phyloP scores from a whole-genome alignment of 2,113 vertebrate species.

The Halichoerus grypus region DNA sequence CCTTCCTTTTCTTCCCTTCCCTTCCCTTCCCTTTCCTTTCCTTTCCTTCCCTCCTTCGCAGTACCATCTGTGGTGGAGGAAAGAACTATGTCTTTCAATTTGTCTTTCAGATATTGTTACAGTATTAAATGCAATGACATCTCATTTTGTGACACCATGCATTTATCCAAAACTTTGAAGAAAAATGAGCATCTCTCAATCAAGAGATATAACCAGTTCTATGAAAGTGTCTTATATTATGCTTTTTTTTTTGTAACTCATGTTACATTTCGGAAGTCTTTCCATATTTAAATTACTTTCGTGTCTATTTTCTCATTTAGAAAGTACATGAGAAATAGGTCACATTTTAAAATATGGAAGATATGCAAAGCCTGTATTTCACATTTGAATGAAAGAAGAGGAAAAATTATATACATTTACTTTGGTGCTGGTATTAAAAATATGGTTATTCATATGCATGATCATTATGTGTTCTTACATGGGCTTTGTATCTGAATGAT shows the following conservation, averaged over 20 bases:
- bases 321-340: background rate
- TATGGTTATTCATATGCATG: background rate
- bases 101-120: background rate
- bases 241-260: background rate
- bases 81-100: background rate
- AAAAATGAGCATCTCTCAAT: background rate
- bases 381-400: background rate
- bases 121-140: background rate
- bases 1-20: background rate
- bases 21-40: too few species aligned
- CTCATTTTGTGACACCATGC: background rate
- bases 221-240: background rate
- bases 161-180: background rate
- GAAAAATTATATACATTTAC: background rate
- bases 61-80: background rate
- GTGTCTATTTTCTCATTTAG: background rate
- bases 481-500: background rate
- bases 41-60: background rate
- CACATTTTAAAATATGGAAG: constrained; percentile 38
- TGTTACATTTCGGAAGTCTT: constrained; percentile 19
- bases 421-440: constrained; percentile 38
- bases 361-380: background rate
- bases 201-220: background rate
- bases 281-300: constrained; percentile 31
- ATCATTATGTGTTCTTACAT: constrained; percentile 31